Conservation (phyloP, 2,113 vertebrate genomes). For the Numida meleagris region DNA sequence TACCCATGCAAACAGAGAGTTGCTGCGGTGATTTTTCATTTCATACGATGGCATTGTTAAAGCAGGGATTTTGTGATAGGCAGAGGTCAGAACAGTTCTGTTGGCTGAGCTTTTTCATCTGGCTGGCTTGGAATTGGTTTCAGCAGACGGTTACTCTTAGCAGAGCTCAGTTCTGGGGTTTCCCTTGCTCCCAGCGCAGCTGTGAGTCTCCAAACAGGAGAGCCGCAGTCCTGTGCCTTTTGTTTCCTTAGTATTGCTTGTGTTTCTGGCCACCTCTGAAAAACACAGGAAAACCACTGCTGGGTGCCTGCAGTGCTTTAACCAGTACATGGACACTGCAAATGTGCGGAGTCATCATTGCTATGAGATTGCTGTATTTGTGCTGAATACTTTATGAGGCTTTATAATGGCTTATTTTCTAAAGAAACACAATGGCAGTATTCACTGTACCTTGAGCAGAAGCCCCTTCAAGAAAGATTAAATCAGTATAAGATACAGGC, state of each 20-base stretch:
- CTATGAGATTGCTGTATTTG: neutral
- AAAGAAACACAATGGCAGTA: neutral
- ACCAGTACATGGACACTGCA: neutral
- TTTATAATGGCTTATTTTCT: constrained; percentile 30
- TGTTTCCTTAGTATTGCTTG: constrained; percentile 20
- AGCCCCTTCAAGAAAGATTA: constrained; percentile 17
- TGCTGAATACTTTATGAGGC: constrained; percentile 39
- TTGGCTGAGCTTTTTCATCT: neutral
- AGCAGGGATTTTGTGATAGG: neutral
- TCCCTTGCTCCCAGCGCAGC: neutral
- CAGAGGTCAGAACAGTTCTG: neutral
- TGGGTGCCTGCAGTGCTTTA: constrained; percentile 31
- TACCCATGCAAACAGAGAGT: rapidly evolving
- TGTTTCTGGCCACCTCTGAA: neutral
- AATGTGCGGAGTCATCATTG: constrained; percentile 20
- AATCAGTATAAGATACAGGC: neutral
- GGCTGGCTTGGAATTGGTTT: neutral
- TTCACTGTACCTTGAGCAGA: constrained; percentile 3
- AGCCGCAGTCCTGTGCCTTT: neutral
- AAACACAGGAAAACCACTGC: neutral
- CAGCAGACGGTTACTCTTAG: neutral
- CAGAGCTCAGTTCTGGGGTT: neutral
- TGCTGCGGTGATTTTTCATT: neutral
- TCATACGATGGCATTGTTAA: neutral
- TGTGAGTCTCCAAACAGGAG: neutral